Conservation (phyloP, 1,140 invertebrate genomes). For the Stegodyphus dumicola region DNA sequence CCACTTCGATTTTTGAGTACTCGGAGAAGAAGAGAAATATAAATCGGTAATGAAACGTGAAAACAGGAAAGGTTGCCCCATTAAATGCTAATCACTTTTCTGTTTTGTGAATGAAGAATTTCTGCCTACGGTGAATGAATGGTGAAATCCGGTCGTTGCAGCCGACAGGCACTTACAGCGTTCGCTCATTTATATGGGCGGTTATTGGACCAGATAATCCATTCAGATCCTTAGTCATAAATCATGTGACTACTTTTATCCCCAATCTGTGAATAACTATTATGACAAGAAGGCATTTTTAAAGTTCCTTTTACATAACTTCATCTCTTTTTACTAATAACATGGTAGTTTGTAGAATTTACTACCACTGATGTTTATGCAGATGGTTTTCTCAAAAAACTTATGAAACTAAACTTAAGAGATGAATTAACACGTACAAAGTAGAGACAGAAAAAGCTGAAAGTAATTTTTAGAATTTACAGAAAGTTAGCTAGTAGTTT, state of each 20-base stretch:
- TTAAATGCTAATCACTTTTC: conserved; percentile 19
- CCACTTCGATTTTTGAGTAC: background rate
- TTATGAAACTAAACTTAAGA: too few relatives aligned
- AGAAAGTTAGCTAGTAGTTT: too few relatives aligned
- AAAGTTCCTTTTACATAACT: too few relatives aligned
- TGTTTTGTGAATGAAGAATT: background rate
- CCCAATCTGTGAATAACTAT: too few relatives aligned
- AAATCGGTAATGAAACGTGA: conserved; percentile 22
- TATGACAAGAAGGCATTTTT: too few relatives aligned
- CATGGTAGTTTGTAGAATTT: too few relatives aligned
- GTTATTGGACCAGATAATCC: conserved; percentile 26
- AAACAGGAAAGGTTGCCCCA: conserved; percentile 12
- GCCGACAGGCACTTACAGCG: conserved; percentile 14
- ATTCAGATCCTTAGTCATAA: background rate
- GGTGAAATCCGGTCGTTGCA: background rate
- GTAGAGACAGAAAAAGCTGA: too few relatives aligned
- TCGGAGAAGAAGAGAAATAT: background rate
- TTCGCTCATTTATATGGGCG: conserved; percentile 4
- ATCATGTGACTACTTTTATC: background rate
- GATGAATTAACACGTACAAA: too few relatives aligned
- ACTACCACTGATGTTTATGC: too few relatives aligned
- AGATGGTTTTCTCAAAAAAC: too few relatives aligned
- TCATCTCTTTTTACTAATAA: too few relatives aligned
- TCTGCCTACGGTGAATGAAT: conserved; percentile 15
- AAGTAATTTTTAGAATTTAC: too few relatives aligned